Evolutionary conservation across 2,888 invertebrate species (phyloP).

Genomic region (Seira sanloemensis): DNA sequence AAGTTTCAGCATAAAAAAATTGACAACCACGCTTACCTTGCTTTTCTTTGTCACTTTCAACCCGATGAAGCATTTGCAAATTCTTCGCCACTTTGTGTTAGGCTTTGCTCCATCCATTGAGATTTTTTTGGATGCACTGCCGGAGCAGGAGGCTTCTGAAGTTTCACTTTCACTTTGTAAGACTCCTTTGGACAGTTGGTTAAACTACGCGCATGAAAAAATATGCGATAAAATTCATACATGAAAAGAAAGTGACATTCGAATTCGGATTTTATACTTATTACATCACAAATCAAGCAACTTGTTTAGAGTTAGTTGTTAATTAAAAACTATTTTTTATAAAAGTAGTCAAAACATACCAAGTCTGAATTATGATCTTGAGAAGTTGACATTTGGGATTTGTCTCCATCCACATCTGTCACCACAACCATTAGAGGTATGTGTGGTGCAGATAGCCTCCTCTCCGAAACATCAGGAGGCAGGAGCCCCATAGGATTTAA

Average conservation of each 20-base stretch:
- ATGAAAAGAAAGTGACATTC: too few relatives aligned
- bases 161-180: conserved; percentile 25
- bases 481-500: neutral
- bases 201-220: too few relatives aligned
- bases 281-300: too few relatives aligned
- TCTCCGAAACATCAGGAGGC: neutral
- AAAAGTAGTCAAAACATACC: too few relatives aligned
- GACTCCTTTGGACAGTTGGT: conserved; percentile 22
- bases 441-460: conserved; percentile 41
- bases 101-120: conserved; percentile 25
- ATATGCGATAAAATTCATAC: too few relatives aligned
- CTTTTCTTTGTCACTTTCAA: conserved; percentile 43
- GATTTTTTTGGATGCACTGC: neutral
- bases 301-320: too few relatives aligned
- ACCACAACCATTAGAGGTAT: conserved; percentile 56
- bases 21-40: conserved; percentile 13
- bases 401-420: conserved; percentile 50
- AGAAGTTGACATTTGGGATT: neutral
- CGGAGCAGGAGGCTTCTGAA: neutral
- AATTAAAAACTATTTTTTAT: too few relatives aligned
- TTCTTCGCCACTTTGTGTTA: conserved; percentile 44
- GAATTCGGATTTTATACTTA: too few relatives aligned
- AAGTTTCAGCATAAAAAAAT: neutral
- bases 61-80: conserved; percentile 56
- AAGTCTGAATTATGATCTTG: neutral